Base-by-base conservation (phyloP, 2,888 invertebrate genomes). In the Branchellion lobata region DNA sequence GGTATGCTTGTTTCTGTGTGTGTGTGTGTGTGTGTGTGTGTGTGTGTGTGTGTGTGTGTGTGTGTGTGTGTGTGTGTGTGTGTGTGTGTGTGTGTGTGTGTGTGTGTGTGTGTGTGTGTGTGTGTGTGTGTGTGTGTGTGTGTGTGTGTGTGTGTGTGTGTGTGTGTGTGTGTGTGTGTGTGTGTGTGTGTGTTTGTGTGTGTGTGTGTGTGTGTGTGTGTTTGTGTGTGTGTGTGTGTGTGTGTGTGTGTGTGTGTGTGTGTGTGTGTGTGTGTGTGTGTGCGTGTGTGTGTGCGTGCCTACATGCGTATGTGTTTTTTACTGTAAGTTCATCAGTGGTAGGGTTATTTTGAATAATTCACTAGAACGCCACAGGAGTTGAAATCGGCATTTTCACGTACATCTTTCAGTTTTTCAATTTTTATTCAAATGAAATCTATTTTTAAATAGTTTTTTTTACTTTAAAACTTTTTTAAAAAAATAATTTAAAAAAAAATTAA, bases 81-180 rank as follows among this genome's bases (percentile, higher is more conserved):
- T 78, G 29, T 78, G 69, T 74, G 29, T 71, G 14, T 78, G 40
- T 74, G 69, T 78, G 11, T 78, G 47, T 74, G 29, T 36, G 78
- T 78, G 29, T 8, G 78, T 78, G 31, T 78, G 78, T 74, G 29
- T 71, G 78, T 78, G 40, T 36, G 36, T 78, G 53, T 79, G 72
- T 74, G 24, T 73, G 1, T 79, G 34, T 57, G 74, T 79, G 1
- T 79, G 47, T 3, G 34, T 57, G 79, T 68, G 21, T 75, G 27
- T 57, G 31, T 76, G 61, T 76, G 33, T 61, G 31, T 76, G n/a
- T 76, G 57, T 76, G 36, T 75, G 47, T 24, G 53, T 27, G 21
- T 79, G 61, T 51, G 36, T 73, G 0, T 47, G 40, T 51, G 27
- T 31, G 47, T 73, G 33, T 29, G 31, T 73, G 61, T 73, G 33